Evolutionary conservation across 2,113 vertebrate species (phyloP).

Genomic region (Lophura nycthemera): DNA sequence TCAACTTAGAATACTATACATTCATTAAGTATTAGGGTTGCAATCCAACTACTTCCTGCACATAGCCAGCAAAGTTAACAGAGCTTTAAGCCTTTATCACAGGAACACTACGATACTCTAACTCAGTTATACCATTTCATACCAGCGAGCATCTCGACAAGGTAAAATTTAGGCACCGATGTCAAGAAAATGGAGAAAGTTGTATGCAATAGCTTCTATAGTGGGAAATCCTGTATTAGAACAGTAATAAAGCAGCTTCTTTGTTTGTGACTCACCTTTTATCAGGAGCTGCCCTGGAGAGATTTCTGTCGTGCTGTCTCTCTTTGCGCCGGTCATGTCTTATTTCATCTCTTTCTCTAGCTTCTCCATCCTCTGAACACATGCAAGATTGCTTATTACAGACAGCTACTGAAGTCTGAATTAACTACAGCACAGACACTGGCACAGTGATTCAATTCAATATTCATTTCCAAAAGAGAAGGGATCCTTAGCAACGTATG

Average conservation of each 20-base stretch:
- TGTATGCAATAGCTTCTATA: not conserved
- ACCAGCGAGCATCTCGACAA: not conserved
- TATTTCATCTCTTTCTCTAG: constrained; percentile 94
- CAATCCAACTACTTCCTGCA: not conserved
- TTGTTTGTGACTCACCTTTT: constrained; percentile 84
- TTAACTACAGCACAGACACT: not conserved
- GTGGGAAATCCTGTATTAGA: not conserved
- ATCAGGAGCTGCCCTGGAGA: constrained; percentile 94
- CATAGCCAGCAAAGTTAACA: not conserved
- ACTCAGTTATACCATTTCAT: not conserved
- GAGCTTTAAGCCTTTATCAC: not conserved
- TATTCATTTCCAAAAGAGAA: not conserved
- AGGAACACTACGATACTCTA: not conserved
- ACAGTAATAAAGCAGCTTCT: not conserved
- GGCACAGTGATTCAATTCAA: not conserved
- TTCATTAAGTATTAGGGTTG: not conserved
- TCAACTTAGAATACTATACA: not conserved
- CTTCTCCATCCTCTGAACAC: constrained; percentile 88
- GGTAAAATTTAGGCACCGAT: not conserved
- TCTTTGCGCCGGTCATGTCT: constrained; percentile 93
- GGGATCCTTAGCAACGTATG: not conserved
- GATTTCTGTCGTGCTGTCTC: constrained; percentile 94
- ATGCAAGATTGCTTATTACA: constrained; percentile 26
- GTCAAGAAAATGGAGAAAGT: not conserved
- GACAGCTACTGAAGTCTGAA: not conserved